phyloP scores from a whole-genome alignment of 2,113 vertebrate species.

The Cygnus atratus region DNA sequence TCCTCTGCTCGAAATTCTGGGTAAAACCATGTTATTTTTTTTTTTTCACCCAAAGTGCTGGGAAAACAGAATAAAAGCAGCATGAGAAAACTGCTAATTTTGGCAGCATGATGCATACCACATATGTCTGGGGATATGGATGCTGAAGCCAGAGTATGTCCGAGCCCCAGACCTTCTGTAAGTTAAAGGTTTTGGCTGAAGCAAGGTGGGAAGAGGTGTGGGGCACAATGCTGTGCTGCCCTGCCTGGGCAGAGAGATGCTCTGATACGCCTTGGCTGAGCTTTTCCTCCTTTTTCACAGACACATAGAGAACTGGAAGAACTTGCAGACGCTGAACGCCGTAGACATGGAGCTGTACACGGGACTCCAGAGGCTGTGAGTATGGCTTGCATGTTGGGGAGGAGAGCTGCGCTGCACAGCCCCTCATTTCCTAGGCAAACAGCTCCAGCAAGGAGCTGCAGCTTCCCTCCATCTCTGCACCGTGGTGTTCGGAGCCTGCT shows the following conservation, averaged over 20 bases:
- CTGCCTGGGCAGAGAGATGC: not conserved
- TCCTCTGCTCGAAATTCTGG: not conserved
- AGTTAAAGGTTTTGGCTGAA: not conserved
- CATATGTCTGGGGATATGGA: not conserved
- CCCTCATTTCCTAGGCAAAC: not conserved
- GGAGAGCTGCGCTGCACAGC: not conserved
- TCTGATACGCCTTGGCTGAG: not conserved
- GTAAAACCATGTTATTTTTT: not conserved
- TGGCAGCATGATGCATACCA: fast-evolving
- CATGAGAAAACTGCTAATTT: not conserved
- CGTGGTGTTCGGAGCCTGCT: not conserved
- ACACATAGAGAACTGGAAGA: slow-evolving; percentile 98
- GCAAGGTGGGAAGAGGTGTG: not conserved
- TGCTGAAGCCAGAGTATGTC: not conserved
- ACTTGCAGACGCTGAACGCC: slow-evolving; percentile 90
- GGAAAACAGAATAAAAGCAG: not conserved
- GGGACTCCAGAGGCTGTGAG: slow-evolving; percentile 96
- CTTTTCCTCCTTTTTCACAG: slow-evolving; percentile 75
- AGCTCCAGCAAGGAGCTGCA: not conserved
- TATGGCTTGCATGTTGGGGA: not conserved
- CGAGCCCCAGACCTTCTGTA: too few species aligned
- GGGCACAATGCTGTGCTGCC: not conserved
- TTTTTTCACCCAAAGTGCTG: not conserved
- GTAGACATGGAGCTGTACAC: slow-evolving; percentile 99
- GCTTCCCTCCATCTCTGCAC: not conserved